phyloP scores from a whole-genome alignment of 2,113 vertebrate genomes.

The Pseudopodoces humilis region DNA sequence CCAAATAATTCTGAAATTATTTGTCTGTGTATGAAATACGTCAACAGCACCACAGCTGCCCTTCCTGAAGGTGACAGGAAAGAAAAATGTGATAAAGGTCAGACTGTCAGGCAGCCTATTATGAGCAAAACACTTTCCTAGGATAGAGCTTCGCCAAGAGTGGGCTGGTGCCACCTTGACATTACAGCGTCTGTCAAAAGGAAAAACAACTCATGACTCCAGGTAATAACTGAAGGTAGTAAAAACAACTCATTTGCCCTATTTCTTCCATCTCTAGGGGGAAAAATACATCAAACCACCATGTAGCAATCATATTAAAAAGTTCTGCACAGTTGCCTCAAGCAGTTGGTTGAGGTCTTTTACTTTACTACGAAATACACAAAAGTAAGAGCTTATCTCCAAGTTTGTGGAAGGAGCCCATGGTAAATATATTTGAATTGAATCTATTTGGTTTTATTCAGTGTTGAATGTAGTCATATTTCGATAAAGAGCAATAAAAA shows the following conservation, averaged over 20 bases:
- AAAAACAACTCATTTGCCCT: slow-evolving; percentile 13
- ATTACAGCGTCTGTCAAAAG: slow-evolving; percentile 31
- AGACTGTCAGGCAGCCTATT: background rate
- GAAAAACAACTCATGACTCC: slow-evolving; percentile 25
- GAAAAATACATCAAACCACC: background rate
- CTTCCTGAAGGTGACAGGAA: background rate
- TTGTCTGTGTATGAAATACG: background rate
- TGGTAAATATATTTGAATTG: background rate
- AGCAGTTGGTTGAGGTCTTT: slow-evolving; percentile 1
- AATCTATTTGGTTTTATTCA: background rate
- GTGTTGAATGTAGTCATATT: background rate
- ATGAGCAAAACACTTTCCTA: slow-evolving; percentile 9
- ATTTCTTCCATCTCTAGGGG: background rate
- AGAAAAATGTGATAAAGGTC: slow-evolving; percentile 35
- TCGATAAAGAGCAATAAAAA: background rate
- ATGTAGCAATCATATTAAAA: slow-evolving; percentile 36
- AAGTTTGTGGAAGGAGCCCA: background rate
- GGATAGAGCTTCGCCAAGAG: background rate
- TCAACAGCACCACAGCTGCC: background rate
- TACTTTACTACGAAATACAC: background rate
- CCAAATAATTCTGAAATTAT: background rate
- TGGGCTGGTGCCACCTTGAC: slow-evolving; percentile 21
- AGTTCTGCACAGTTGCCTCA: background rate
- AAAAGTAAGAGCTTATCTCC: background rate
- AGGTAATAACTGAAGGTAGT: slow-evolving; percentile 27